Evolutionary conservation across 2,113 vertebrate genomes (phyloP), one percentile per base, ranked within the genome.

Genomic region (Scophthalmus maximus): DNA sequence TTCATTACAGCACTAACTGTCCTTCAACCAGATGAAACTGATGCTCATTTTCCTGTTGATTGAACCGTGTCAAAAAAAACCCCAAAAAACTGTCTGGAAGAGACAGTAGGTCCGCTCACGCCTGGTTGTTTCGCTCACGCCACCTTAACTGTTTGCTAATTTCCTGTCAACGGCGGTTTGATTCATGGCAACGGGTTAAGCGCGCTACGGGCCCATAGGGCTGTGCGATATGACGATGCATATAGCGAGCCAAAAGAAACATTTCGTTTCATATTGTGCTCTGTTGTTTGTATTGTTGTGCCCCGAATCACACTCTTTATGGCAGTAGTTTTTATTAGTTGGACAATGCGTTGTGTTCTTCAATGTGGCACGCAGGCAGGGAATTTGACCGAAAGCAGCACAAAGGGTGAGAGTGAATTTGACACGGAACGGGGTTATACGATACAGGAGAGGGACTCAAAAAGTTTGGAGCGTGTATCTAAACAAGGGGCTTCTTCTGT

Each of bases 1-100:
- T 84, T 93, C 90, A 92, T 93, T 92, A 92, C 81, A 73, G 83
- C 81, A 62, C 85, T 91, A 91, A 91, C 89, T 88, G 90, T 90
- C 90, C 88, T 84, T 87, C 78, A 51, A 84, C 85, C 76, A 70
- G 77, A 76, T 84, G 68, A 88, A 89, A 91, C 86, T 87, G 89
- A 89, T 86, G 84, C 81, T 93, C 79, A 88, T 94, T 93, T 93
- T 94, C 91, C 87, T 88, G 91, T 91, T 92, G 91, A 91, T 75
- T 93, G 91, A 92, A 91, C 87, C 79, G 67, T 87, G n/a, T n/a
- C n/a, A n/a, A n/a, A n/a, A n/a, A n/a, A n/a, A n/a, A n/a, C 85
- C 82, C 80, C 65, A 65, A 81, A 79, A 75, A 74, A 76, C 58
- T 58, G 49, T 59, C n/a, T 68, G 61, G 27, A 74, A 50, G 38